Percentiles rank a stretch among this genome's conserved stretches.
These are phyloP conservation scores for Irena cyanogastra DNA, from an alignment of 2,113 vertebrate genomes.

Conservation along the genomic window DNA sequence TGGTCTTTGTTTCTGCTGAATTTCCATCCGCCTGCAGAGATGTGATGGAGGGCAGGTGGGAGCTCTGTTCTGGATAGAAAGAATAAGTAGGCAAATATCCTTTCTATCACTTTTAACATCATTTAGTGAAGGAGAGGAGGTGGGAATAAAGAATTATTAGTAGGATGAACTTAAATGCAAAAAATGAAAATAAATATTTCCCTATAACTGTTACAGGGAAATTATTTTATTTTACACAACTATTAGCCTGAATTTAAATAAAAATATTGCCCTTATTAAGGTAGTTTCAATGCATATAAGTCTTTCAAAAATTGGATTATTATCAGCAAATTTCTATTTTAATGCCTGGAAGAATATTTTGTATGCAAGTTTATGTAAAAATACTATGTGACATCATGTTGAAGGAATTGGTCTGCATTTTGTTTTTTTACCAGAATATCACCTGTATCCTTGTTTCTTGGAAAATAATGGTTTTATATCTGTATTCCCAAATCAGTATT, in stretches of 20 bases:
- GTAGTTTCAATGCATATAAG: constrained; percentile 9
- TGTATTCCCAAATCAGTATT: background rate
- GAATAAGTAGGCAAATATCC: background rate
- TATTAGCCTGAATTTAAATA: constrained; percentile 34
- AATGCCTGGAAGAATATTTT: background rate
- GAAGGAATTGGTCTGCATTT: background rate
- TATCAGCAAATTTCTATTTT: constrained; percentile 2
- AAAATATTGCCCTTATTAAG: background rate
- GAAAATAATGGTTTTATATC: background rate
- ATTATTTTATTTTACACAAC: constrained; percentile 51
- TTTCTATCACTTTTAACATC: background rate
- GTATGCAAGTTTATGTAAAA: background rate
- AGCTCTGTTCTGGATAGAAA: background rate
- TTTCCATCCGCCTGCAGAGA: background rate
- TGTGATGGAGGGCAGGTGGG: background rate
- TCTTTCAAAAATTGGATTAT: constrained; percentile 12
- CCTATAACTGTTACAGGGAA: background rate
- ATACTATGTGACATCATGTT: background rate
- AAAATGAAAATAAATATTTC: background rate
- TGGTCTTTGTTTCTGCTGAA: background rate
- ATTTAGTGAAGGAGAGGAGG: background rate
- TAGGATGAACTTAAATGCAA: background rate
- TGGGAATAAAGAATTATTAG: background rate
- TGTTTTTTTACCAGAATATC: background rate
- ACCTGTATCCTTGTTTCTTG: background rate